A percentile compares a stretch with the other conserved stretches of the same genome.
These are phyloP conservation scores for Lithophane leautieri DNA, from an alignment of 2,888 invertebrate genomes.

Conservation along the genomic window DNA sequence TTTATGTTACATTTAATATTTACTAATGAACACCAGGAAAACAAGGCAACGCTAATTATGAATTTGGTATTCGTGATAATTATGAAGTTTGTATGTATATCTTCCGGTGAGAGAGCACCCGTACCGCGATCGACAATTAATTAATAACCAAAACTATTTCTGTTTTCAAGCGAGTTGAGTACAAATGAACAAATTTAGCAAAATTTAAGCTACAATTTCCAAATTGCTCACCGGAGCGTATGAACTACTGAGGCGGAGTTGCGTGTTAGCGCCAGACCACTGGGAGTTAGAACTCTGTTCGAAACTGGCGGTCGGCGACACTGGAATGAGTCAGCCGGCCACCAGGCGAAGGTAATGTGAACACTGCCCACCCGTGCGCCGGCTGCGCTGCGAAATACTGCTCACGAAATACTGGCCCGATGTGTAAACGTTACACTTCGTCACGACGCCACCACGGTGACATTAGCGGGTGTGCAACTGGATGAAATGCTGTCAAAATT, in stretches of 20 bases:
- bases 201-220: conserved; percentile 79
- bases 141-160: conserved; percentile 54
- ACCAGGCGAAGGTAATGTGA: conserved; percentile 77
- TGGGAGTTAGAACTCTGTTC: conserved; percentile 79
- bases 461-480: conserved; percentile 25
- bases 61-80: conserved; percentile 24
- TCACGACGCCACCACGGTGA: conserved; percentile 49
- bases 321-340: conserved; percentile 81
- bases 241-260: conserved; percentile 85
- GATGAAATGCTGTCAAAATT: conserved; percentile 18
- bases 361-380: conserved; percentile 77
- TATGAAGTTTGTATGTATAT: not conserved
- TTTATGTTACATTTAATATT: not conserved
- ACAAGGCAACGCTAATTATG: not conserved
- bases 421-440: conserved; percentile 58
- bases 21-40: conserved; percentile 16
- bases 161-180: conserved; percentile 54
- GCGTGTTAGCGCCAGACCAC: conserved; percentile 84
- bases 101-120: conserved; percentile 7
- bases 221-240: conserved; percentile 83
- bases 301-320: conserved; percentile 78
- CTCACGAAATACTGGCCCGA: conserved; percentile 68
- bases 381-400: conserved; percentile 70
- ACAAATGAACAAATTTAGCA: conserved; percentile 69
- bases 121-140: conserved; percentile 33